Evolutionary conservation across 2,797 vertebrate species (phyloP), one percentile per base, ranked within the genome.

Genomic region (Poecilia velifera): DNA sequence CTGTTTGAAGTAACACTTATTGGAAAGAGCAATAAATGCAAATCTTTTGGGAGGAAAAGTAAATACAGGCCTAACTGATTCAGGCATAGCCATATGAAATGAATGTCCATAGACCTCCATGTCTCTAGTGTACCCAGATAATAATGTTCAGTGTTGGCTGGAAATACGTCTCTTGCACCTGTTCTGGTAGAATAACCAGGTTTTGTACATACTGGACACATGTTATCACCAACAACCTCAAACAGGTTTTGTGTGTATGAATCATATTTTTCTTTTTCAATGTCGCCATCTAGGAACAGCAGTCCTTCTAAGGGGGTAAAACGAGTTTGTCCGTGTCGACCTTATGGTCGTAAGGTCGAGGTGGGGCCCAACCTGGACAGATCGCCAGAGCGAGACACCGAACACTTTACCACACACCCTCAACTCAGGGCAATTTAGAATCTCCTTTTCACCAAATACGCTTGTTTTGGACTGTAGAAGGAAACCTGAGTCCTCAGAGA

Each of bases 161-260:
- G 18, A 2, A 74, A 22, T 28, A 31, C 73, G 74, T 10, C 1
- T 16, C 2, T 47, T 64, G 75, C 82, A 89, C 81, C 81, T 84
- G 85, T 79, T 71, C 64, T 74, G 71, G 72, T 75, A 82, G 62
- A 46, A 72, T 79, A 75, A 82, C 68, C 84, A 81, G 78, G 57
- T 76, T 85, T 76, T 79, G 16, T 78, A 74, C 49, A 36, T 64
- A 62, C 66, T 73, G 55, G 90, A 92, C 76, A 82, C 74, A 47
- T 87, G 90, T 90, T 88, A 88, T 87, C 76, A 86, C 77, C 88
- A 84, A 86, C 83, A 90, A 92, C 90, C 72, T n/a, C 16, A 80
- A 73, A 86, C 66, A 78, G 36, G 9, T 22, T 49, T 1, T 76
- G 71, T 41, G 62, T 76, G 22, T 57, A 43, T 77, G 46, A 31